Evolutionary conservation across 2,113 vertebrate genomes (phyloP).

Genomic region (Galbula dea): DNA sequence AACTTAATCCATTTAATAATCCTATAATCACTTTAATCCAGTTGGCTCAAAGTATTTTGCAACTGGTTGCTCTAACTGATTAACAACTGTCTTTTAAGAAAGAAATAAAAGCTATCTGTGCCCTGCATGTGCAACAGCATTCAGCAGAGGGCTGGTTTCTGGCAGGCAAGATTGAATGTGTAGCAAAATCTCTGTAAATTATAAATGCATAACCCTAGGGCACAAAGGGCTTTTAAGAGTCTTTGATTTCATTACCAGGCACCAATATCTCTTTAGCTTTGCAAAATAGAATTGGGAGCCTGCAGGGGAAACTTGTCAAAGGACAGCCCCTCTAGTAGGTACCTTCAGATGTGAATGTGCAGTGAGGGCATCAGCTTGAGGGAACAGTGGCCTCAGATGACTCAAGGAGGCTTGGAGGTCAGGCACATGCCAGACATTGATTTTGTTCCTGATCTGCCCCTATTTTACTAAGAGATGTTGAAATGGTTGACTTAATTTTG

Average conservation of each 20-base stretch:
- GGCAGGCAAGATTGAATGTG: background rate
- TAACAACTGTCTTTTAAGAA: conserved; percentile 41
- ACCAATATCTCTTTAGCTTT: background rate
- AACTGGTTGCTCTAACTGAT: conserved; percentile 37
- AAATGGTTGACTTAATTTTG: background rate
- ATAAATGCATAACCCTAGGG: background rate
- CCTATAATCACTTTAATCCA: conserved; percentile 58
- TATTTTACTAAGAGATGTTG: background rate
- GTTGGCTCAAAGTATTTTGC: conserved; percentile 45
- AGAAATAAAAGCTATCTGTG: conserved; percentile 35
- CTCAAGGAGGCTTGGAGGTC: background rate
- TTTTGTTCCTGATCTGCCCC: background rate
- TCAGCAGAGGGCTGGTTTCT: background rate
- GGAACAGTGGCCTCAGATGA: accelerated
- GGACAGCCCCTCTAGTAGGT: background rate
- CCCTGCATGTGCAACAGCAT: background rate
- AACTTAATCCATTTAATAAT: conserved; percentile 68
- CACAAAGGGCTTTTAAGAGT: background rate
- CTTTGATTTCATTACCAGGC: background rate
- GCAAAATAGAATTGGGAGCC: background rate
- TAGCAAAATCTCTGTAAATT: background rate
- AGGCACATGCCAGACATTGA: no score
- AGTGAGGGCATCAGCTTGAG: background rate
- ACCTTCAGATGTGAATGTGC: background rate
- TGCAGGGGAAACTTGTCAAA: background rate